Conservation (phyloP, 2,888 invertebrate species). For the Pheosia gnoma region DNA sequence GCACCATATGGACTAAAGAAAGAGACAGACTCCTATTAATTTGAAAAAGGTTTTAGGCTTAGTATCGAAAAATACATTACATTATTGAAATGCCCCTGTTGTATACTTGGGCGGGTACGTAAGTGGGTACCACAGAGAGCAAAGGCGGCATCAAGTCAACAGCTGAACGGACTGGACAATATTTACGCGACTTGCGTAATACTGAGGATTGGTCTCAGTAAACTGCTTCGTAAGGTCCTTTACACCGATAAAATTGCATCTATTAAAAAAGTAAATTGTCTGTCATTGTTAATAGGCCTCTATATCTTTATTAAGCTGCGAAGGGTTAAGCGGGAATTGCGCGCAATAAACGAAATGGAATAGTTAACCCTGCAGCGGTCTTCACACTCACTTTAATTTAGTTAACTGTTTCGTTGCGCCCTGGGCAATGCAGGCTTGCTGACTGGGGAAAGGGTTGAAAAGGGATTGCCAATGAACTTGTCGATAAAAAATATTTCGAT, state of each 20-base stretch:
- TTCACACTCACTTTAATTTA: conserved; percentile 84
- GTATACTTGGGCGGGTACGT: no score
- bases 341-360: conserved; percentile 83
- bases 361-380: conserved; percentile 82
- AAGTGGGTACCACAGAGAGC: no score
- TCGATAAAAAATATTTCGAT: background rate
- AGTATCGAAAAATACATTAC: no score
- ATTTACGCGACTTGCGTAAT: no score
- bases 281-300: conserved; percentile 72
- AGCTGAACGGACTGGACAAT: no score
- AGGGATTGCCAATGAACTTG: conserved; percentile 48
- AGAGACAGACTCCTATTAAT: no score
- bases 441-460: conserved; percentile 72
- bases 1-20: no score
- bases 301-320: conserved; percentile 79
- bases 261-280: conserved; percentile 60
- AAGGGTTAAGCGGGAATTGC: conserved; percentile 75
- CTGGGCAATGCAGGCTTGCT: conserved; percentile 65
- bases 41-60: no score
- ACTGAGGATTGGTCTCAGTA: no score
- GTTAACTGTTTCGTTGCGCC: conserved; percentile 81
- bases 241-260: conserved; percentile 44
- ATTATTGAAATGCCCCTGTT: no score
- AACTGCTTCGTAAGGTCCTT: conserved; percentile 9
- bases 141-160: no score